Evolutionary conservation across 2,797 vertebrate genomes (phyloP).

Genomic region (Dendrocincla fuliginosa): DNA sequence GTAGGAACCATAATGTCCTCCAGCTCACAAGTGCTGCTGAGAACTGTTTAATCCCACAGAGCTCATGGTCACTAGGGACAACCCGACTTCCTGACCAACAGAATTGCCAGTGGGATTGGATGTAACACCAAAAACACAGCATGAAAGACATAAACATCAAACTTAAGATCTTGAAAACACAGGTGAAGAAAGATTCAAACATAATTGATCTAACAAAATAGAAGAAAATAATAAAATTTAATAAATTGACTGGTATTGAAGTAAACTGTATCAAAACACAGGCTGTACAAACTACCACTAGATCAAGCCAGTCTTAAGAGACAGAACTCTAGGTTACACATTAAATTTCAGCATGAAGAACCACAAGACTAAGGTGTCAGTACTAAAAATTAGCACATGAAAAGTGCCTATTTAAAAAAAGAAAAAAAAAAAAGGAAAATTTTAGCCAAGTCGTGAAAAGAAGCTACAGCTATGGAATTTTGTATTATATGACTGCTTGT

Average conservation of each 20-base stretch:
- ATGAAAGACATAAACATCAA: background rate
- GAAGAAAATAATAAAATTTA: background rate
- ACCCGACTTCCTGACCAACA: background rate
- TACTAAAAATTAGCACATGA: background rate
- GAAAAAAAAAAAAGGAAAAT: background rate
- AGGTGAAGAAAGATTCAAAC: background rate
- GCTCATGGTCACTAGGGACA: background rate
- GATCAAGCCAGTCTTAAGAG: background rate
- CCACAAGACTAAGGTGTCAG: background rate
- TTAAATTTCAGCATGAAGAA: background rate
- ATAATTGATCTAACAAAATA: background rate
- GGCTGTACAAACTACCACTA: background rate
- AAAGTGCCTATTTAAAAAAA: background rate
- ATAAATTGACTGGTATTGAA: background rate
- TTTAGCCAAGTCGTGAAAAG: background rate
- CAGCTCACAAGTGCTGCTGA: background rate
- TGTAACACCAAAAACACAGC: background rate
- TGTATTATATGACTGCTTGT: background rate
- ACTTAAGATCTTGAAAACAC: background rate
- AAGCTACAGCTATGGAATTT: rapidly evolving
- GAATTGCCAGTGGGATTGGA: background rate
- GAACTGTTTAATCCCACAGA: background rate
- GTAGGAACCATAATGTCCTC: rapidly evolving
- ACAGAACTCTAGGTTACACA: rapidly evolving
- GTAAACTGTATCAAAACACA: background rate